These are phyloP conservation scores for Noctuana brunneofusca DNA, from an alignment of 2,888 invertebrate species.

Conservation along the genomic window DNA sequence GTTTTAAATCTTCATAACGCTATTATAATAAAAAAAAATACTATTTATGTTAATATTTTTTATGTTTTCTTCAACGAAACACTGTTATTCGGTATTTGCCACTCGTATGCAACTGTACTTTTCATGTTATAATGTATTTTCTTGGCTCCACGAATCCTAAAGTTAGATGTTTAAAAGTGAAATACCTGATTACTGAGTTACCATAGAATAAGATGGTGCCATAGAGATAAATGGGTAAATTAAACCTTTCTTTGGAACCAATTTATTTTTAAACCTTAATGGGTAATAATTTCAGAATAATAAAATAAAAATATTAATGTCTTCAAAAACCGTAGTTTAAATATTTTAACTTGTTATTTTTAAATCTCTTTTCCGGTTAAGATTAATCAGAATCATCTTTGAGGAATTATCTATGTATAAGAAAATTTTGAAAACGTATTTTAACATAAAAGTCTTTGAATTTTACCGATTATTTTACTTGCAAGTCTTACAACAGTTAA, in stretches of 20 bases:
- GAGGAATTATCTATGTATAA: neutral
- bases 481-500: neutral
- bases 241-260: slow-evolving; percentile 35
- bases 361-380: neutral
- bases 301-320: slow-evolving; percentile 1
- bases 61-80: neutral
- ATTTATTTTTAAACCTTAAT: slow-evolving; percentile 12
- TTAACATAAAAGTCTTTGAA: neutral
- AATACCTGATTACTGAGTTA: slow-evolving; percentile 74
- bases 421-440: neutral
- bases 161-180: slow-evolving; percentile 34
- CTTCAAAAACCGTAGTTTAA: neutral
- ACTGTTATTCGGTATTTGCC: too few species aligned
- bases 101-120: slow-evolving; percentile 1
- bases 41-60: too few species aligned
- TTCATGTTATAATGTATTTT: slow-evolving; percentile 14
- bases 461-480: neutral
- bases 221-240: slow-evolving; percentile 58
- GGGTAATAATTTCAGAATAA: neutral
- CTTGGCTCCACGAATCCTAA: slow-evolving; percentile 28
- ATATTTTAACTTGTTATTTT: neutral
- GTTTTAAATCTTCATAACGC: neutral
- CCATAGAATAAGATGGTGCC: slow-evolving; percentile 79
- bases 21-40: neutral
- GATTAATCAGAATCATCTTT: neutral